Percentiles rank a stretch among this genome's conserved stretches.
phyloP scores from a whole-genome alignment of 1,140 invertebrate genomes.

The Holcopasites calliopsidis region DNA sequence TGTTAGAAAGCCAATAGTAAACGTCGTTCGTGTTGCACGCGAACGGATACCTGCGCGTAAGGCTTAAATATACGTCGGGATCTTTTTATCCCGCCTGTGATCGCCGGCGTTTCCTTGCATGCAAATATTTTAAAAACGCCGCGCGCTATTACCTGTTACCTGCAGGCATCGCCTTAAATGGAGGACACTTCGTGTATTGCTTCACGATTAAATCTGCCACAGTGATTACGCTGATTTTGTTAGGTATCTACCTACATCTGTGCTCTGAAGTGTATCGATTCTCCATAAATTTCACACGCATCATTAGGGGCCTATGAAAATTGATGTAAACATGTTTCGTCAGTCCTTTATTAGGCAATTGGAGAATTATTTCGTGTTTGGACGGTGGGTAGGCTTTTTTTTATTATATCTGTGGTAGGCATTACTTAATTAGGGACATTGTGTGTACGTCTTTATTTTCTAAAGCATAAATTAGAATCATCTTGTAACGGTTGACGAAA shows the following conservation, averaged over 20 bases:
- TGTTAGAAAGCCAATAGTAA: not conserved
- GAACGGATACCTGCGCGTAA: slow-evolving; percentile 20
- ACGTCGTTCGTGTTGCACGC: slow-evolving; percentile 36
- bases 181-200: too few species aligned
- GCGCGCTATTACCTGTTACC: too few species aligned
- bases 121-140: too few species aligned
- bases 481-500: not conserved
- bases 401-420: not conserved
- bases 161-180: too few species aligned
- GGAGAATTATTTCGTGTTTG: too few species aligned
- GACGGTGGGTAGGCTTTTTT: not conserved
- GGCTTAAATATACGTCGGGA: not conserved
- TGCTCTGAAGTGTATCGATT: too few species aligned
- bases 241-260: too few species aligned
- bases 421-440: not conserved
- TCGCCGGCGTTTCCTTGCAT: not conserved
- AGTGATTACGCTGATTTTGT: too few species aligned
- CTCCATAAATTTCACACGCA: too few species aligned
- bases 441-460: too few species aligned
- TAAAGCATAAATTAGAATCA: not conserved
- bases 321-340: not conserved
- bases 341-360: not conserved
- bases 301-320: too few species aligned
- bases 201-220: too few species aligned
- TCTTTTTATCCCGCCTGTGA: not conserved